phyloP scores from a whole-genome alignment of 2,888 invertebrate genomes.

The Meghimatium bilineatum region DNA sequence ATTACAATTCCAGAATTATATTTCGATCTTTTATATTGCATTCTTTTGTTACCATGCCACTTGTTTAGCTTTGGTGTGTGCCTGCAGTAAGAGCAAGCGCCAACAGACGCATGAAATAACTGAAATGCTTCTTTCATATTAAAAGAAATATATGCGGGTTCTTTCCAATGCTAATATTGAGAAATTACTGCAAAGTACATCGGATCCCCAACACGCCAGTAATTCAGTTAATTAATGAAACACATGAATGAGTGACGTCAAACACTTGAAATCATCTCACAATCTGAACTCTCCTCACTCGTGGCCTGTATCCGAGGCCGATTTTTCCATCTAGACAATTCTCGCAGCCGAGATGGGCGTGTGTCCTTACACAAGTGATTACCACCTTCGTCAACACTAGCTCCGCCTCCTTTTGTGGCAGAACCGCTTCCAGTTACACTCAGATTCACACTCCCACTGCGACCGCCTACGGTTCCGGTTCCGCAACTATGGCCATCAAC shows the following conservation, averaged over 20 bases:
- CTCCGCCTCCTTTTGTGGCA: slow-evolving; percentile 21
- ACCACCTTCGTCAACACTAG: slow-evolving; percentile 23
- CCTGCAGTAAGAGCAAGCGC: not conserved
- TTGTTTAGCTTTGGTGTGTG: not conserved
- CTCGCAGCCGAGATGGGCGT: slow-evolving; percentile 47
- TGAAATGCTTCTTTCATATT: not conserved
- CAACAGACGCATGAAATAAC: not conserved
- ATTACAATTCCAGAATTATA: not conserved
- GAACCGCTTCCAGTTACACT: slow-evolving; percentile 34
- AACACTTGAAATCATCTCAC: slow-evolving; percentile 65
- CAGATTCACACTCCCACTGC: slow-evolving; percentile 37
- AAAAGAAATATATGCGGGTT: slow-evolving; percentile 2
- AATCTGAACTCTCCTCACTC: slow-evolving; percentile 64
- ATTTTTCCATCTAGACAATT: slow-evolving; percentile 43
- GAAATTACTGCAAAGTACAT: slow-evolving; percentile 1
- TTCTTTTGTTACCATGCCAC: not conserved
- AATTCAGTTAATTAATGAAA: slow-evolving; percentile 15
- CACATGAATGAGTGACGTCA: slow-evolving; percentile 26
- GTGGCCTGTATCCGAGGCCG: slow-evolving; percentile 59
- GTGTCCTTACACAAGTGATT: slow-evolving; percentile 23
- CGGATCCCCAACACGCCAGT: not conserved
- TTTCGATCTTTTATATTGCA: not conserved
- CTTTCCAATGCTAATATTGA: slow-evolving; percentile 3
- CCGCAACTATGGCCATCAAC: slow-evolving; percentile 35
- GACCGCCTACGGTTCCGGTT: slow-evolving; percentile 20